Evolutionary conservation across 2,113 vertebrate species (phyloP), one percentile per base, ranked within the genome.

Genomic region (Thermophis baileyi): DNA sequence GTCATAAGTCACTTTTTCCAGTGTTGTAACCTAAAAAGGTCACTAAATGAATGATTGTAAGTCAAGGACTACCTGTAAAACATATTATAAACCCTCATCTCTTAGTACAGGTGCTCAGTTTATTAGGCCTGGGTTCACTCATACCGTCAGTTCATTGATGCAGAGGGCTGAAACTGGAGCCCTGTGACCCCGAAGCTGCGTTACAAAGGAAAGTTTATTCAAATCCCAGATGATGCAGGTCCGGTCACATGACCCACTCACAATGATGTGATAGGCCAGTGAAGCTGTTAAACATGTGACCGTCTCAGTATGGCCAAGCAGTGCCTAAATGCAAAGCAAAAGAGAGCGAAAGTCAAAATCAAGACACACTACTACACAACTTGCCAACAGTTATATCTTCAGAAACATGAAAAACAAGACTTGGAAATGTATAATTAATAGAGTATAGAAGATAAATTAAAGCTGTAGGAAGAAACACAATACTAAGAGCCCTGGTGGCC

Each of bases 151-250:
- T 30, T 99, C 99, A 2, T 99, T 99, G 97, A 99, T 99, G 60
- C 99, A 99, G 93, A 99, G 98, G 0, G 99, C 99, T 0, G 99
- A 99, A 40, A 99, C 98, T 0, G 99, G 98, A 5, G 99, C 99
- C 27, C 98, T 98, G 96, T 99, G 99, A 3, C 99, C 99, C 6
- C 99, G 97, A 63, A 99, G 98, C 96, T 99, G 99, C 0, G 99
- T 99, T 49, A 99, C 97, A 92, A 99, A 99, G 0, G 99, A 98
- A 1, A 99, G 98, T 94, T 98, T 99, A 94, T 99, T 99, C 94
- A 99, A 97, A 94, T 99, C 99, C 99, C 99, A 99, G 94, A 99
- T 98, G 98, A 99, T 99, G 97, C 99, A 99, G 92, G 99, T 99
- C 51, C 99, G 98, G 94, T 99, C 99, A 6, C 99, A 98, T 0